These are phyloP conservation scores for Mylabris phalerata DNA, from an alignment of 1,140 invertebrate species.

Conservation along the genomic window DNA sequence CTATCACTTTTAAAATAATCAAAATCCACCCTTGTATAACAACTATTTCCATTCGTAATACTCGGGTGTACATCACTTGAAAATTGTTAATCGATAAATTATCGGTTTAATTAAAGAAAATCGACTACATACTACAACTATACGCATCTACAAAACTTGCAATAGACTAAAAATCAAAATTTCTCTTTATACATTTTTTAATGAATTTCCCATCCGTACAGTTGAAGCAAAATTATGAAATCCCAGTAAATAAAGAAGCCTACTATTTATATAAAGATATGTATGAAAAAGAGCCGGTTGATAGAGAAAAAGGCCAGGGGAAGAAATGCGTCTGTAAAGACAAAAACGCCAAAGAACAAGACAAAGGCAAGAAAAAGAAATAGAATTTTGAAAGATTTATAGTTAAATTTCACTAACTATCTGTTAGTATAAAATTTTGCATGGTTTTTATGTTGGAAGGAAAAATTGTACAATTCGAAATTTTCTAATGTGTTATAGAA, in stretches of 20 bases:
- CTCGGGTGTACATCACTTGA: no score
- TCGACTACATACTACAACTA: slow-evolving; percentile 14
- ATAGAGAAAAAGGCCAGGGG: slow-evolving; percentile 1
- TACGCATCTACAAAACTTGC: neutral
- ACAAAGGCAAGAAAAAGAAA: no score
- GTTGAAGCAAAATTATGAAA: slow-evolving; percentile 11
- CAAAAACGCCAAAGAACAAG: no score
- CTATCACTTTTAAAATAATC: no score
- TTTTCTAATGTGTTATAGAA: no score
- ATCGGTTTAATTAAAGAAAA: neutral
- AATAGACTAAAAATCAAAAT: slow-evolving; percentile 1
- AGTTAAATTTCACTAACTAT: no score
- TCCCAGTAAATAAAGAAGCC: slow-evolving; percentile 17
- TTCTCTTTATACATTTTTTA: slow-evolving; percentile 1
- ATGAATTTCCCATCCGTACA: slow-evolving; percentile 9
- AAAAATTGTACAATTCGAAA: no score
- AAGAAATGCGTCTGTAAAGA: neutral
- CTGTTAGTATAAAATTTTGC: no score
- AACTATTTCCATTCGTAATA: no score
- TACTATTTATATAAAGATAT: slow-evolving; percentile 24
- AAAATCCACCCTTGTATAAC: no score
- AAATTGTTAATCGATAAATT: neutral
- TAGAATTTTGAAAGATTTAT: no score
- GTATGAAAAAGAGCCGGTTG: slow-evolving; percentile 11
- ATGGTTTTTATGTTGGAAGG: no score